Evolutionary conservation across 2,113 vertebrate species (phyloP).

Genomic region (Ariopsis seemanni): DNA sequence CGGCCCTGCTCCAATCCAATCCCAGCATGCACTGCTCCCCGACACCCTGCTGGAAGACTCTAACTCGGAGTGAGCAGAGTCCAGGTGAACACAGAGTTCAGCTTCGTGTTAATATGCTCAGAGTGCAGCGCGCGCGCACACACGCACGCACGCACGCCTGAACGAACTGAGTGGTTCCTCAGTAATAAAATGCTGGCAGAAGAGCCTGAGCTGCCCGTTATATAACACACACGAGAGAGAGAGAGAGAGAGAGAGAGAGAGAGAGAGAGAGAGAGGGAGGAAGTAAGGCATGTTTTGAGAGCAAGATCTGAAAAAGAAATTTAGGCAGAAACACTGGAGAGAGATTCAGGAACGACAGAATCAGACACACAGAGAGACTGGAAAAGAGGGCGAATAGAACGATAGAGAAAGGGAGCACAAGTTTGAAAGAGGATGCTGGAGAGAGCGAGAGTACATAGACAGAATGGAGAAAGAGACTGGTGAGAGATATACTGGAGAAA

Average conservation of each 20-base stretch:
- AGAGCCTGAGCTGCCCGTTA: slow-evolving; percentile 60
- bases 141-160: slow-evolving; percentile 48
- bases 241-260: slow-evolving; percentile 47
- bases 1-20: background rate
- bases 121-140: background rate
- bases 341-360: background rate
- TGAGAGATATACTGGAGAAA: background rate
- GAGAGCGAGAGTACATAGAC: background rate
- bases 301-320: slow-evolving; percentile 45
- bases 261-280: background rate
- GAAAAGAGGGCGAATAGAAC: background rate
- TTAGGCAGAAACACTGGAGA: background rate
- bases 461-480: background rate
- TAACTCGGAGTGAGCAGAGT: background rate
- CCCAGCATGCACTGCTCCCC: slow-evolving; percentile 16
- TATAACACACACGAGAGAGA: slow-evolving; percentile 56
- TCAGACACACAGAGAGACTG: background rate
- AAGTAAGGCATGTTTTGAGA: background rate
- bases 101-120: background rate
- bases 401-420: background rate
- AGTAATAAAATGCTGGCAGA: slow-evolving; percentile 66
- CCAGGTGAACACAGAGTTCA: background rate
- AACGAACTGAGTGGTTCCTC: slow-evolving; percentile 62
- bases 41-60: background rate
- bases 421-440: background rate